Evolutionary conservation across 2,113 vertebrate genomes (phyloP).

Genomic region (Vidua macroura): DNA sequence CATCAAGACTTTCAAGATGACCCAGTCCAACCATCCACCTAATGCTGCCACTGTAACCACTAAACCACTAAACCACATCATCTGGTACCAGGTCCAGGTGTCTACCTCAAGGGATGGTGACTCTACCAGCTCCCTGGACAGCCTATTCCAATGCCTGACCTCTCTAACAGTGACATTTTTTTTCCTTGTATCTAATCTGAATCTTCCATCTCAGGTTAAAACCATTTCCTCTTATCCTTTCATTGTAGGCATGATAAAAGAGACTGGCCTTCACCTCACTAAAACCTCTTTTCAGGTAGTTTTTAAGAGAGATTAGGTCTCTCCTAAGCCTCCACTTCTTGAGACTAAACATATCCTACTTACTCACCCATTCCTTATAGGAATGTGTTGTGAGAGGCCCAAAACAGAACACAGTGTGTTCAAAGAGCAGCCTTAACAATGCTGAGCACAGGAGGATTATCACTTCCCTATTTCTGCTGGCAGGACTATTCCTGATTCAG

Average conservation of each 20-base stretch:
- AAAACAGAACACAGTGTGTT: not conserved
- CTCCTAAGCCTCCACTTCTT: not conserved
- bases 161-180: rapidly evolving
- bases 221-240: not conserved
- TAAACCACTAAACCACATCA: not conserved
- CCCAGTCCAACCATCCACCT: too few species aligned
- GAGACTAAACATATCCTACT: not conserved
- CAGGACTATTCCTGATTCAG: not conserved
- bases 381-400: not conserved
- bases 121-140: not conserved
- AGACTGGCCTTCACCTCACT: not conserved
- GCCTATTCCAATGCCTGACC: not conserved
- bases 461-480: not conserved
- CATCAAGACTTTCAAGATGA: not conserved
- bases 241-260: not conserved
- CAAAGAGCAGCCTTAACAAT: not conserved
- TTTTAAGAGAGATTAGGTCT: not conserved
- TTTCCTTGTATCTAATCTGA: not conserved
- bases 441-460: not conserved
- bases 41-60: not conserved
- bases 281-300: not conserved
- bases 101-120: not conserved
- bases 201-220: not conserved
- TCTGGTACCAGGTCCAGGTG: too few species aligned
- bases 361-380: not conserved